These are phyloP conservation scores for Sycophila sp. DNA, from an alignment of 1,140 invertebrate species.

Conservation along the genomic window DNA sequence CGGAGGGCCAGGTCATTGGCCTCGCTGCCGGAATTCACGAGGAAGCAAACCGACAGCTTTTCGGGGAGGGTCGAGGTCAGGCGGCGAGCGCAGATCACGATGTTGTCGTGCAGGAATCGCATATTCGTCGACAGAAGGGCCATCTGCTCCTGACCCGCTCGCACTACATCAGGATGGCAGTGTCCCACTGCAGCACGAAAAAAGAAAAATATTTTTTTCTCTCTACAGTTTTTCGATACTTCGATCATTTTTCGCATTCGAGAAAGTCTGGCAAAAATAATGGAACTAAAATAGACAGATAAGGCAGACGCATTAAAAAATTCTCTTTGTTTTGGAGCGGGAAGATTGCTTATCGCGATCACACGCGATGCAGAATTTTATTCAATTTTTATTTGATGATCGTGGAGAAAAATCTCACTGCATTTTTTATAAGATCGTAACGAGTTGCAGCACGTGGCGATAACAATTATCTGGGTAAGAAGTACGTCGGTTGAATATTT, in stretches of 20 bases:
- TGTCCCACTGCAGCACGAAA: constrained; percentile 83
- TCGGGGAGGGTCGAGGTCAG: constrained; percentile 84
- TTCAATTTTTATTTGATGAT: no score
- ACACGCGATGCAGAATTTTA: no score
- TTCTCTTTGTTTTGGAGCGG: no score
- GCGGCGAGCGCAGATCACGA: constrained; percentile 90
- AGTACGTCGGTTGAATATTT: no score
- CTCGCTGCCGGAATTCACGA: constrained; percentile 99
- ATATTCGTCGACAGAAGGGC: constrained; percentile 90
- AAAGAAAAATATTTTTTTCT: no score
- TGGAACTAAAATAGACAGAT: neutral
- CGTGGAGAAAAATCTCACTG: no score
- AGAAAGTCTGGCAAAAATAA: neutral
- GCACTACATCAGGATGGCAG: constrained; percentile 93
- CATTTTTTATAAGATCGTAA: no score
- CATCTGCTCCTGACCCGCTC: constrained; percentile 90
- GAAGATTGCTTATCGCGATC: no score
- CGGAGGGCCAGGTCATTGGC: constrained; percentile 97
- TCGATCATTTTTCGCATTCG: neutral
- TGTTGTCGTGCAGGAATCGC: constrained; percentile 94
- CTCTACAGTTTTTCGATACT: no score
- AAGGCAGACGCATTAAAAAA: no score
- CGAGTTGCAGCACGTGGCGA: no score
- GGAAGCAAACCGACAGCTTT: constrained; percentile 90
- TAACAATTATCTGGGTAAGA: no score